Conservation (phyloP, 2,888 invertebrate species). For the Dastarcus helophoroides region DNA sequence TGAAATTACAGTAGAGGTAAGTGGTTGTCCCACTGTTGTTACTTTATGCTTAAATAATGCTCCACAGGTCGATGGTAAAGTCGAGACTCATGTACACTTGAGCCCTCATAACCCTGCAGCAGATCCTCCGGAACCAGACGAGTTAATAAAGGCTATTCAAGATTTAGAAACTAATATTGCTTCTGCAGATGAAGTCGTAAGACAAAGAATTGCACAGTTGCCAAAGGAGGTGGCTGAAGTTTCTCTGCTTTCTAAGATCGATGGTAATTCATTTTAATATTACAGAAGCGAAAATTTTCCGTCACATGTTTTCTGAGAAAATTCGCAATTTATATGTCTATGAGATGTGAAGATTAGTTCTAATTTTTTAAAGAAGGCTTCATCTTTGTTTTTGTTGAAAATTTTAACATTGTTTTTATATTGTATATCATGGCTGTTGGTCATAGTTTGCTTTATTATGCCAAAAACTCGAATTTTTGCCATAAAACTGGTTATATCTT, state of each 20-base stretch:
- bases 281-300: too few species aligned
- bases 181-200: constrained; percentile 84
- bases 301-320: too few species aligned
- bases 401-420: constrained; percentile 1
- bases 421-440: too few species aligned
- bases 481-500: too few species aligned
- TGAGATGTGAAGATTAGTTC: too few species aligned
- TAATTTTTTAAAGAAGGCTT: too few species aligned
- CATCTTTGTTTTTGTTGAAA: too few species aligned
- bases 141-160: constrained; percentile 71
- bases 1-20: constrained; percentile 32
- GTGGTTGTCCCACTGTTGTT: constrained; percentile 10
- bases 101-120: constrained; percentile 71
- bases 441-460: too few species aligned
- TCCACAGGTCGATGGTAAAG: constrained; percentile 52
- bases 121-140: constrained; percentile 87
- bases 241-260: constrained; percentile 70
- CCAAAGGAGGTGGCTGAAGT: constrained; percentile 93
- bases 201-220: constrained; percentile 86
- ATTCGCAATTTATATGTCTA: too few species aligned
- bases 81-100: constrained; percentile 63
- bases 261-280: constrained; percentile 57
- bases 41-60: constrained; percentile 6
- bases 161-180: constrained; percentile 90
- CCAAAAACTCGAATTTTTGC: too few species aligned